Conservation (phyloP, 2,888 invertebrate genomes). For the Drosophila paranaensis region DNA sequence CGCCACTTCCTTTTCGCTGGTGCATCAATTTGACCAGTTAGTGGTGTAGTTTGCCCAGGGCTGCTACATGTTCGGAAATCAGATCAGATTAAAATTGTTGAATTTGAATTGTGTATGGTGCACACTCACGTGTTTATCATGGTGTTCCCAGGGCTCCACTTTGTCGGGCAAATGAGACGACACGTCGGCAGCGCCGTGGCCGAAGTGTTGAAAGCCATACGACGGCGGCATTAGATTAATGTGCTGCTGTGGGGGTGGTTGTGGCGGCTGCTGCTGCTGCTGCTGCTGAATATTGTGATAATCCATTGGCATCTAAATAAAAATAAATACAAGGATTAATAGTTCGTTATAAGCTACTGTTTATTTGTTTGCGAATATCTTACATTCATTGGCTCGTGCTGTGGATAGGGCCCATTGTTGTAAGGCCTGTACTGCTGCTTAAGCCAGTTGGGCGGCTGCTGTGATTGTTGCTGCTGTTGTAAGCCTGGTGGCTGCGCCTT, state of each 20-base stretch:
- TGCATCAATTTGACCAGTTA: slow-evolving; percentile 82
- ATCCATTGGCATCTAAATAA: slow-evolving; percentile 82
- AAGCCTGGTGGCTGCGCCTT: slow-evolving; percentile 66
- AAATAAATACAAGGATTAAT: not conserved
- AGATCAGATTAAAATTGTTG: not conserved
- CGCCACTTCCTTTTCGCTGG: slow-evolving; percentile 29
- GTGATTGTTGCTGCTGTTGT: slow-evolving; percentile 73
- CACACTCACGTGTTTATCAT: slow-evolving; percentile 84
- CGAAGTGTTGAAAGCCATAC: slow-evolving; percentile 82
- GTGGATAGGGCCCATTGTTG: slow-evolving; percentile 73
- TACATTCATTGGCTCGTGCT: slow-evolving; percentile 79
- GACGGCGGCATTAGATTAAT: slow-evolving; percentile 82
- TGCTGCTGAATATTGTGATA: slow-evolving; percentile 83
- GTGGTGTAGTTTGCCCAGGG: slow-evolving; percentile 83
- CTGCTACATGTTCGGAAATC: slow-evolving; percentile 48
- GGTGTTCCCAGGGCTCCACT: slow-evolving; percentile 84
- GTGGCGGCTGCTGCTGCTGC: slow-evolving; percentile 63
- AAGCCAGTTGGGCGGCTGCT: slow-evolving; percentile 69
- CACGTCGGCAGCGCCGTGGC: slow-evolving; percentile 77
- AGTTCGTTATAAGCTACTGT: not conserved
- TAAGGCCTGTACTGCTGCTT: slow-evolving; percentile 79
- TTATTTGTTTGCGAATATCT: slow-evolving; percentile 26
- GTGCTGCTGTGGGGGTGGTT: slow-evolving; percentile 73
- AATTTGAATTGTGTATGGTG: not conserved
- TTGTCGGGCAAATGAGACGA: slow-evolving; percentile 82